Base-by-base conservation (phyloP, 1,140 invertebrate species). In the Solenopsis fugax region DNA sequence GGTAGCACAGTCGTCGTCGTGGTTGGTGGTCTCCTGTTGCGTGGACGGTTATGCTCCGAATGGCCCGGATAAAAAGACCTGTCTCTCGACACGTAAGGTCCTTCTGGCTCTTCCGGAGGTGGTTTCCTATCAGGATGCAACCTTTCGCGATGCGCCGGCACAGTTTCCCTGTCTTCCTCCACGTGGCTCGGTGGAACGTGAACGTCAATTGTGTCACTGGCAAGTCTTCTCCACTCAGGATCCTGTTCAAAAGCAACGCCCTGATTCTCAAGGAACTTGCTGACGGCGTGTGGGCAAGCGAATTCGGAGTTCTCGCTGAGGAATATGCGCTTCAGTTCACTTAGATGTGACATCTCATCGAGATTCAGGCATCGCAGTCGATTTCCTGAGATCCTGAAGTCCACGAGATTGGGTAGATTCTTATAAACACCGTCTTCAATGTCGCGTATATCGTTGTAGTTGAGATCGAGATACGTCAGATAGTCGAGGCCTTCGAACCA, bases 381-480 rank as follows among this genome's bases (percentile, higher is more conserved):
- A 80, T 95, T 95, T 6, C 94, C 94, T 4, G 95, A 94, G 6
- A 95, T 77, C 16, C 94, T 80, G 0, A 95, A 54, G n/a, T 95
- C 94, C 0, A 94, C 91, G 1, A 95, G 88, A 16, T 62, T 85
- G 0, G 93, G 93, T 0, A 92, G 6, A 18, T 93, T 93, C 16
- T 88, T 60, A 41, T 93, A 95, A 2, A 94, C 93, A 0, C 87
- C 92, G 24, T 91, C 76, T 2, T 95, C 95, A 41, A 95, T 94
- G 0, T 80, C 81, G 6, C 87, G 84, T 76, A 95, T 95, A 13
- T 91, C 24, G 48, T 95, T 95, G 85, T 94, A 93, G 29, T 94
- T 95, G 0, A 95, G 65, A 76, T 95, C 94, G 0, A 95, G 85
- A 69, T 93, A 95, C 0, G 93, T 95, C 10, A 95, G 73, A n/a